Evolutionary conservation across 2,888 invertebrate species (phyloP), one percentile per base, ranked within the genome.

Genomic region (Nebria salina): DNA sequence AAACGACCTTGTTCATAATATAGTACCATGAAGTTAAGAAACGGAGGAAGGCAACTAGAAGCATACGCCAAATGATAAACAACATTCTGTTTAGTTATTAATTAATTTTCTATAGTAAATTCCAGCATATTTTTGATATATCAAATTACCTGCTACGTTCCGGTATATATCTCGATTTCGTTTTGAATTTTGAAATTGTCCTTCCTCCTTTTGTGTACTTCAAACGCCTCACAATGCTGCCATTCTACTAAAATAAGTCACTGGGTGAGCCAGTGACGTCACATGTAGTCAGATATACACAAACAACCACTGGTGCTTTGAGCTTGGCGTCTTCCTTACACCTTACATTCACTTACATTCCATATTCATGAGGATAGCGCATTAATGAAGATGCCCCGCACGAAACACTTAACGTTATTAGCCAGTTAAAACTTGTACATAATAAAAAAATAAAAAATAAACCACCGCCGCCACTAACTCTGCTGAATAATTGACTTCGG

Each of bases 291-390:
- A 66, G 66, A n/a, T 13, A 66, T 13, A 66, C 68, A 68, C 68
- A 15, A 25, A 25, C 25, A 68, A 15, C 9, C 15, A 9, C 68
- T 34, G 68, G 68, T 68, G 68, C 68, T 68, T 68, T 20, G 70
- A 34, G 70, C 70, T 15, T n/a, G 54, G 54, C 6, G 70, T 68
- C 20, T 68, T 25, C 70, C 9, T 15, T 13, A 68, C n/a, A 70
- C 70, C 8, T 15, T 13, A 66, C 75, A 80, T 66, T 73, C 80
- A 75, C 80, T 70, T 80, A 80, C 80, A 80, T 80, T 80, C 80
- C 80, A 80, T 75, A 70, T 80, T 80, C 75, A 80, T 80, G 75
- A 80, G 54, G 80, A 80, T 80, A 75, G 74, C 80, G 68, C 80
- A 80, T 75, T 75, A 66, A 80, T 70, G 75, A 80, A 72, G 80